Base-by-base conservation (phyloP, 2,888 invertebrate species). In the Rugalucina vietnamica region DNA sequence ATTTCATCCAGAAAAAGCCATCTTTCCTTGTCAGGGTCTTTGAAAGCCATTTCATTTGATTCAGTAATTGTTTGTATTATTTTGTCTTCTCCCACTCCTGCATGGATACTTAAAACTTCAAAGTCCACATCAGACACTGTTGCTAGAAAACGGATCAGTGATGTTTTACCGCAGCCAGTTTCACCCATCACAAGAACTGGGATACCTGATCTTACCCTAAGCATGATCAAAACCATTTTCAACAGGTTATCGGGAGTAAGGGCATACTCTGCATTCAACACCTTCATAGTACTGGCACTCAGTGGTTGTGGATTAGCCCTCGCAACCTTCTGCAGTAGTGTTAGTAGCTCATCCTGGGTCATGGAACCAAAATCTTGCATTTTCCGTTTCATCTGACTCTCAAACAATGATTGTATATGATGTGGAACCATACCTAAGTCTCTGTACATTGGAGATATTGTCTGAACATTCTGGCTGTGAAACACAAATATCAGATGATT, bases 111-210 rank as follows among this genome's bases (percentile, higher is more conserved):
- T 24, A 90, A 27, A 0, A 91, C 85, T 18, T 84, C 78, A 37
- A 91, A 88, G 0, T 84, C 37, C 0, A 90, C 83, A 49, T 81
- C 90, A 81, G 87, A 89, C 21, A 90, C 81, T 29, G 60, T 57
- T 0, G 91, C 88, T 1, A 91, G 84, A 71, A 88, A 91, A 27
- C 87, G 73, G 21, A 92, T 88, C 0, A 92, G 83, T 3, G 91
- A 91, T 8, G 92, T 92, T 82, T 92, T 92, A 12, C 92, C 92
- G 88, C 92, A 92, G 2, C 92, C 92, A 1, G 92, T 92, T 81
- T 92, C 92, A 14, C 92, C 91, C 91, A 92, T 92, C 1, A 92
- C 85, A 18, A 92, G 73, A 1, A 92, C 88, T 43, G 92, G 92
- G 8, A 91, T 84, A 39, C 79, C 65, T 18, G 90, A 87, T 76